A percentile compares a stretch with the other conserved stretches of the same genome.
phyloP scores from a whole-genome alignment of 2,797 vertebrate genomes.

The Rhyacichthys aspro region DNA sequence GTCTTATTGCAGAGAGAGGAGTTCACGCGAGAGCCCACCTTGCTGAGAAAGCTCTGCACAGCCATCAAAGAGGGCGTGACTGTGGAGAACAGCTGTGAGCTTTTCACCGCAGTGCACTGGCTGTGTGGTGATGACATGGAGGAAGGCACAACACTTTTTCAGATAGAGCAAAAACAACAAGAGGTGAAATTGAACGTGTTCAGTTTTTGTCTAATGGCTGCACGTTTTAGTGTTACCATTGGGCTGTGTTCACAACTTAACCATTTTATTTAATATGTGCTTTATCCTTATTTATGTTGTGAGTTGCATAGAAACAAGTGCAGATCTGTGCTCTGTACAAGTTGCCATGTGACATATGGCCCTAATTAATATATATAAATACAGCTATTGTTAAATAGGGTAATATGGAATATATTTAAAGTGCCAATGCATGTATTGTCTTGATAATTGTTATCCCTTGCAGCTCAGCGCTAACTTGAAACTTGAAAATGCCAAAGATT shows the following conservation, averaged over 20 bases:
- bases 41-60: constrained; percentile 88
- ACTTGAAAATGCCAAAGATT: too few relatives aligned
- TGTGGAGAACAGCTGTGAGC: constrained; percentile 90
- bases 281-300: too few relatives aligned
- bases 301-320: too few relatives aligned
- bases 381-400: too few relatives aligned
- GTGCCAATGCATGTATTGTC: too few relatives aligned
- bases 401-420: too few relatives aligned
- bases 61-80: constrained; percentile 85
- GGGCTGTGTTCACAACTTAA: neutral
- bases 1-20: constrained; percentile 73
- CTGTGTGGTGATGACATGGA: constrained; percentile 70
- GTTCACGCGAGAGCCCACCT: constrained; percentile 84
- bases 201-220: neutral
- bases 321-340: too few relatives aligned
- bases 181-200: constrained; percentile 60
- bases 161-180: constrained; percentile 32
- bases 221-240: neutral
- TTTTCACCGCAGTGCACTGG: constrained; percentile 84
- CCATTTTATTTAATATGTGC: too few relatives aligned
- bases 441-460: too few relatives aligned
- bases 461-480: too few relatives aligned
- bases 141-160: constrained; percentile 26
- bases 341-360: too few relatives aligned
- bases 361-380: too few relatives aligned